Evolutionary conservation across 2,888 invertebrate genomes (phyloP), one percentile per base, ranked within the genome.

Genomic region (Lapara coniferarum): DNA sequence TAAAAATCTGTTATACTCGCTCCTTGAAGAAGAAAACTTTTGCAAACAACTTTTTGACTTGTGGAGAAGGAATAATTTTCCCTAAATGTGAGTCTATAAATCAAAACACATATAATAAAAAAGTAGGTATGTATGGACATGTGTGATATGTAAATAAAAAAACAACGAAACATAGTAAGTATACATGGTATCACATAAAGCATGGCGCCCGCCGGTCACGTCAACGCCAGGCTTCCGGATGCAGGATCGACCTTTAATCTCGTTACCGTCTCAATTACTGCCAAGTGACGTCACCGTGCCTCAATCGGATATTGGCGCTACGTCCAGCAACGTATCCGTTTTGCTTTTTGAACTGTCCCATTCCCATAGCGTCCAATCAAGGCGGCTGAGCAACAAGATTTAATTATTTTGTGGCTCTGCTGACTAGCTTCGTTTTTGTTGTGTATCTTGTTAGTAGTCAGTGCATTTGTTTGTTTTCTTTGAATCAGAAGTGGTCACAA

Each of bases 251-350:
- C 19, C 63, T 63, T 19, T 63, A 63, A 63, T 63, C 63, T 49
- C 49, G 63, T 63, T 63, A 63, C 63, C 63, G 49, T 49, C 63
- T 63, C 63, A 63, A 63, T 63, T 63, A 63, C 63, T 63, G 49
- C 49, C 49, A 63, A 63, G 63, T 63, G 63, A 63, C 63, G 63
- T 63, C 63, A 63, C 63, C 19, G 49, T 46, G 46, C 19, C 49
- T 46, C 63, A 63, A 63, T 63, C 63, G 63, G 63, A 63, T 63
- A 63, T 63, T 63, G 63, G 49, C 25, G 12, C 46, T 19, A 46
- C 63, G 63, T 63, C 63, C 63, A 49, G 49, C 63, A 63, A 63
- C 49, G 63, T 49, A 63, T 63, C 63, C 63, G 63, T 49, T 63
- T 63, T 63, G 49, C 16, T 63, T 63, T 63, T 63, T 19, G 63